Evolutionary conservation across 2,797 vertebrate genomes (phyloP), one percentile per base, ranked within the genome.

Genomic region (Urophycis tenuis): DNA sequence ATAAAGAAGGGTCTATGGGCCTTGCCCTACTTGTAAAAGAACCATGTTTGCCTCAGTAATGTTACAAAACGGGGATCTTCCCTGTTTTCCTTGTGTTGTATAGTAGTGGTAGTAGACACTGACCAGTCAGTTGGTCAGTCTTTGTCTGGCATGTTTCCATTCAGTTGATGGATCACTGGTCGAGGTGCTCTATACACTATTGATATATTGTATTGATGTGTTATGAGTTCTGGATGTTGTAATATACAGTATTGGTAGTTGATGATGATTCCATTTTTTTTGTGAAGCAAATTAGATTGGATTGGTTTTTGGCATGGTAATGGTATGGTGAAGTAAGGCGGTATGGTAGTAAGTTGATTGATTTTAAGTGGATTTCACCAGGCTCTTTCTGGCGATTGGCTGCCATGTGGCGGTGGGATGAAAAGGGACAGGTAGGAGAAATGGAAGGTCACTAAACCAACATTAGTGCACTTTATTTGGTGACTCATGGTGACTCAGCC

Each of bases 21-120:
- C 53, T n/a, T 60, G 53, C 22, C 74, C 64, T 69, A 86, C 76
- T 76, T 5, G 36, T 25, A 60, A 60, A 60, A n/a, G 53, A n/a
- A 60, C 15, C 53, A 5, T 22, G 53, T 60, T 8, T 60, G 53
- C 53, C 53, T 60, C 45, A 75, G 75, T 31, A 33, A 71, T 71
- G 75, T 89, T 88, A 53, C 82, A 74, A 81, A 88, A 88, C 5
- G 8, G 53, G 53, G 19, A 45, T 77, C 75, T 2, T 82, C 72
- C 53, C 75, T 29, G 14, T 22, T 41, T 30, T 71, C 67, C 53
- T 75, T 36, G 60, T 1, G n/a, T 85, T 60, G 77, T 12, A 33
- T 74, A 32, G 36, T 33, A 10, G 25, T 3, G n/a, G n/a, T 41
- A 11, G 69, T 12, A 22, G 53, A 9, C 53, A 60, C 53, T 60